A percentile compares a stretch with the other conserved stretches of the same genome.
phyloP scores from a whole-genome alignment of 2,113 vertebrate genomes.

The Gnathonemus longibarbis region DNA sequence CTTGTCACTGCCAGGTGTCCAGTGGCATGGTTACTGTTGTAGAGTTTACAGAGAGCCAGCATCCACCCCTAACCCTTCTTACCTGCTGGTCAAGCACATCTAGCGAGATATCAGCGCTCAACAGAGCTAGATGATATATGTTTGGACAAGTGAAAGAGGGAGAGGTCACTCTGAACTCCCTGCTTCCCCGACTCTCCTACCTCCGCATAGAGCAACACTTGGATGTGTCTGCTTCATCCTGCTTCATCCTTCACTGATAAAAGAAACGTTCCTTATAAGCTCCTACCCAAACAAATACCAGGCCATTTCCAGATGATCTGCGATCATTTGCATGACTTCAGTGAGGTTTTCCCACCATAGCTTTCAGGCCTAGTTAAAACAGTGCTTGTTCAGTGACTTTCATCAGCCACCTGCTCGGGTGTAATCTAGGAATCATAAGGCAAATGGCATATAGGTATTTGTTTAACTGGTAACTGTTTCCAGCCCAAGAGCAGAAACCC shows the following conservation, averaged over 20 bases:
- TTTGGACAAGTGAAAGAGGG: conserved; percentile 8
- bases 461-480: not conserved
- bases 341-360: not conserved
- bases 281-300: not conserved
- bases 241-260: not conserved
- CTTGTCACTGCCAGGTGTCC: conserved; percentile 24
- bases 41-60: not conserved
- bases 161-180: not conserved
- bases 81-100: not conserved
- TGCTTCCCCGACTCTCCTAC: not conserved
- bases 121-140: conserved; percentile 5
- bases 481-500: not conserved
- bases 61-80: not conserved
- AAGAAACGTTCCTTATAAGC: conserved; percentile 6
- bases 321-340: not conserved
- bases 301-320: not conserved
- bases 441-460: not conserved
- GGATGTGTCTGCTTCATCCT: not conserved
- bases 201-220: not conserved
- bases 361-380: not conserved
- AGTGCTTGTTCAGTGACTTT: not conserved
- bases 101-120: not conserved
- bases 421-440: not conserved
- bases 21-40: conserved; percentile 11
- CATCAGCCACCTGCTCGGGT: not conserved